These are phyloP conservation scores for Tetramorium alpestre DNA, from an alignment of 1,140 invertebrate species.

Conservation along the genomic window DNA sequence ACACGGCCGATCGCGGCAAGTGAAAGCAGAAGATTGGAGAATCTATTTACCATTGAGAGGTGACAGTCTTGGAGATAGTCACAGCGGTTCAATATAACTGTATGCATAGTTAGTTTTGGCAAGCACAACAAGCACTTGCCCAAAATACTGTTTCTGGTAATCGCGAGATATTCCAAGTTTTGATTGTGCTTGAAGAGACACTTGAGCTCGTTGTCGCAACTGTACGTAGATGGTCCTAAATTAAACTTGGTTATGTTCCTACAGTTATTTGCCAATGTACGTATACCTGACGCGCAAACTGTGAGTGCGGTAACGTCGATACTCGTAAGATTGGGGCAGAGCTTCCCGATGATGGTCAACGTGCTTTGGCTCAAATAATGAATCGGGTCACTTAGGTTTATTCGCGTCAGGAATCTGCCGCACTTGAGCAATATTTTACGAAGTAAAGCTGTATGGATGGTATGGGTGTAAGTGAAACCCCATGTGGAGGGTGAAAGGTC, in stretches of 20 bases:
- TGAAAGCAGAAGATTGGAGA: not conserved
- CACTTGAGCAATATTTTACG: slow-evolving; percentile 80
- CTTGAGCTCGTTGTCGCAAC: slow-evolving; percentile 79
- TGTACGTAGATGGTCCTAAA: slow-evolving; percentile 71
- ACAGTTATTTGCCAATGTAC: slow-evolving; percentile 75
- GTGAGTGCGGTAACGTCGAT: slow-evolving; percentile 76
- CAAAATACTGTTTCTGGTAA: slow-evolving; percentile 68
- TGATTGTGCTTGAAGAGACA: slow-evolving; percentile 77
- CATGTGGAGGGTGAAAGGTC: slow-evolving; percentile 71
- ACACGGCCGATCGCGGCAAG: no score
- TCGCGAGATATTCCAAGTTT: slow-evolving; percentile 75
- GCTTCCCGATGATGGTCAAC: slow-evolving; percentile 79
- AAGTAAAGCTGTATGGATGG: slow-evolving; percentile 74
- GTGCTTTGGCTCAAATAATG: slow-evolving; percentile 76
- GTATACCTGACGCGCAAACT: slow-evolving; percentile 78
- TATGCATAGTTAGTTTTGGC: slow-evolving; percentile 75
- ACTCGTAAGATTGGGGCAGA: slow-evolving; percentile 80
- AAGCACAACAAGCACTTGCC: slow-evolving; percentile 77
- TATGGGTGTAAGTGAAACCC: slow-evolving; percentile 56
- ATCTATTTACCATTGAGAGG: slow-evolving; percentile 67
- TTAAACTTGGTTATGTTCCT: slow-evolving; percentile 76
- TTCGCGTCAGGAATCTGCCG: slow-evolving; percentile 78
- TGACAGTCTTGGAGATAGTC: slow-evolving; percentile 11
- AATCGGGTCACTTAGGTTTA: slow-evolving; percentile 69
- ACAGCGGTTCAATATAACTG: slow-evolving; percentile 74